Base-by-base conservation (phyloP, 2,113 vertebrate genomes). In the Pandion haliaetus region DNA sequence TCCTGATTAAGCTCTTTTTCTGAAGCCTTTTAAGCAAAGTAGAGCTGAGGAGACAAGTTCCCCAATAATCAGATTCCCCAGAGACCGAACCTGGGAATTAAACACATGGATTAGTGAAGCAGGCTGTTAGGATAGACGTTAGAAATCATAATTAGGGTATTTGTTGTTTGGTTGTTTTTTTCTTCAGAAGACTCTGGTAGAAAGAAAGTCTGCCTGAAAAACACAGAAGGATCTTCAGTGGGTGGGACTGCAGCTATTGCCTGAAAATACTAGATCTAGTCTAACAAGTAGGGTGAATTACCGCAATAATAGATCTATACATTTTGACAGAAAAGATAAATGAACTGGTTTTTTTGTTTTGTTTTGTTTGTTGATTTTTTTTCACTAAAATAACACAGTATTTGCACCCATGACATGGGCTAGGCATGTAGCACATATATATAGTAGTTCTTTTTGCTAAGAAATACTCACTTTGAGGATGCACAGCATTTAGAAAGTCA, bases 41-140 rank as follows among this genome's bases (percentile, higher is more conserved):
- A 63, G 59, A 86, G 28, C 26, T 57, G 57, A 88, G 65, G 31
- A 83, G 54, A 86, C 63, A 81, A 78, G 31, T 82, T 90, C 34
- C 55, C n/a, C 52, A 78, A 61, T 45, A 78, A 66, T 86, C 42
- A 86, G 38, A 86, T 81, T 88, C 38, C n/a, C 58, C 34, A 66
- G 90, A 84, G 59, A 83, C 32, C 81, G 52, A 91, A 91, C n/a
- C 29, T 79, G n/a, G 9, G 44, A 92, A 71, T 86, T 88, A 71
- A 92, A 94, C 11, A 90, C 18, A 21, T 47, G 44, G 42, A 91
- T 91, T 94, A 95, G 55, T 87, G 88, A 88, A 92, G 28, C 31
- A 92, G 52, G 40, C 57, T 84, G 63, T 78, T 74, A 83, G 44
- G 32, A 66, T 8, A 88, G 59, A 90, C 6, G 17, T 36, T 81